Percentiles rank a stretch among this genome's conserved stretches.
These are phyloP conservation scores for Phytoseiulus persimilis DNA, from an alignment of 2,888 invertebrate species.

Conservation along the genomic window DNA sequence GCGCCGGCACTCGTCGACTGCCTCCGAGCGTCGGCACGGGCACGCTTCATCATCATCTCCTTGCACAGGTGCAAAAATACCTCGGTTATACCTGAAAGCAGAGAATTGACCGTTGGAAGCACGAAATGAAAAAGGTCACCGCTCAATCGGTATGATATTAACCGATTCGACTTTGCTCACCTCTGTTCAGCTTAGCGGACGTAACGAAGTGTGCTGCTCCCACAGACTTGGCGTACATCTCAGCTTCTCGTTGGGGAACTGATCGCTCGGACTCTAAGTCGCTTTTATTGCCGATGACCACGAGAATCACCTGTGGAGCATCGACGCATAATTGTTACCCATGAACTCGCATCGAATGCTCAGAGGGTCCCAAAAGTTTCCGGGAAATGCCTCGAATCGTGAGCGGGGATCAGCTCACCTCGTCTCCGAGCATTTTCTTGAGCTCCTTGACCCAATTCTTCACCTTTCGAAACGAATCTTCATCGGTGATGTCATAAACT, in stretches of 20 bases:
- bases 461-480: conserved; percentile 88
- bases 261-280: conserved; percentile 85
- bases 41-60: conserved; percentile 7
- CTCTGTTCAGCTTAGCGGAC: conserved; percentile 82
- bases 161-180: conserved; percentile 25
- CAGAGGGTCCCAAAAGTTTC: no score
- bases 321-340: background rate
- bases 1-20: background rate
- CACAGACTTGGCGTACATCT: conserved; percentile 68
- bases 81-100: conserved; percentile 63
- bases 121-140: background rate
- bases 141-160: background rate
- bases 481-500: conserved; percentile 95
- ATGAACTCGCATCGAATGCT: background rate
- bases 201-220: conserved; percentile 86
- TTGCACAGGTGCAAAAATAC: conserved; percentile 71
- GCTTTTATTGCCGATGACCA: conserved; percentile 72
- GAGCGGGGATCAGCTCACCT: conserved; percentile 58
- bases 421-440: conserved; percentile 85
- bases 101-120: background rate
- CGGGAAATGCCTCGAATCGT: no score
- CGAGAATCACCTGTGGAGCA: background rate
- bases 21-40: background rate
- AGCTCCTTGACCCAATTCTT: conserved; percentile 98
- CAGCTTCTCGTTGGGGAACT: conserved; percentile 73